Evolutionary conservation across 2,113 vertebrate species (phyloP).

Genomic region (Cephalopholis sonnerati): DNA sequence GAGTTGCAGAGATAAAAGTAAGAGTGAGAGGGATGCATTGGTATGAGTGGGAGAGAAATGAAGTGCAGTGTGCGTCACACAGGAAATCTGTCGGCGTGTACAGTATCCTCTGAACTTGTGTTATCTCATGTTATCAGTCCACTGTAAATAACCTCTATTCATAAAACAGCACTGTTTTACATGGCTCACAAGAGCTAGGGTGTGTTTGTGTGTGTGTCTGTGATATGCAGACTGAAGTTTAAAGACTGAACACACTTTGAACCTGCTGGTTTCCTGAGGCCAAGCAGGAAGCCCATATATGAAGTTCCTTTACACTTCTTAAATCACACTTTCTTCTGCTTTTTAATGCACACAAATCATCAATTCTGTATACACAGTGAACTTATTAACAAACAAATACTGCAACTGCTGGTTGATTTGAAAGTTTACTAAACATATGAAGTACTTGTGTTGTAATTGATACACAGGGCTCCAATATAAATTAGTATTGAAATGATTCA

Average conservation of each 20-base stretch:
- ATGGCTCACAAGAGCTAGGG: not conserved
- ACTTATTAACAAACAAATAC: no score
- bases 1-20: not conserved
- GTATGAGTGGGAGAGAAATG: not conserved
- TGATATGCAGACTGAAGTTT: not conserved
- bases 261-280: not conserved
- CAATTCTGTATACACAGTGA: not conserved
- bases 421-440: not conserved
- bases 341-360: conserved; percentile 1
- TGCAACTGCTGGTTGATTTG: not conserved
- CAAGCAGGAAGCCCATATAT: conserved; percentile 24
- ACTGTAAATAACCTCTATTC: not conserved
- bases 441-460: not conserved
- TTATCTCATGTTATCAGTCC: conserved; percentile 25
- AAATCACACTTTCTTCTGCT: no score
- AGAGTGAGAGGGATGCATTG: no score
- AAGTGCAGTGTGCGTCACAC: not conserved
- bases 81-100: not conserved
- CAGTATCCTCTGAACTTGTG: not conserved
- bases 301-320: conserved; percentile 12
- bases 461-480: not conserved
- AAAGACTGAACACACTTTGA: not conserved
- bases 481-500: no score
- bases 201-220: conserved; percentile 18
- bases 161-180: not conserved